Conservation (phyloP, 64 coral and sea anemone species). For the Porites australiensis region DNA sequence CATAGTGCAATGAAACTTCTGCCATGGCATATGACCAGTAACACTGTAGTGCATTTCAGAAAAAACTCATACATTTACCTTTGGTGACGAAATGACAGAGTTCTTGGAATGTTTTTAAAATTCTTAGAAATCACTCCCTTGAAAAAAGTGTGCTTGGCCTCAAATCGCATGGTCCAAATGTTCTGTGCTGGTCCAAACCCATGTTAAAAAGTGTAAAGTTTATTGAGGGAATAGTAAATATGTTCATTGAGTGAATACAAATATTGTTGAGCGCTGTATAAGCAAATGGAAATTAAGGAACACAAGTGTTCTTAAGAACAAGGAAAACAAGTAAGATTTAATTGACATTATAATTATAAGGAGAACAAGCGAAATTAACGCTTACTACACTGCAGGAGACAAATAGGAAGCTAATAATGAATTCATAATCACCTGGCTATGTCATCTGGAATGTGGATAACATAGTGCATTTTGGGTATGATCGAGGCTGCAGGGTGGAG, state of each 20-base stretch:
- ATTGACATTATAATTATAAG: too few species aligned
- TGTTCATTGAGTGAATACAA: too few species aligned
- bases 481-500: constrained; percentile 33
- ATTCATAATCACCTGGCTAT: constrained; percentile 14
- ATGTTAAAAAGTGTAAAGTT: neutral
- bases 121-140: constrained; percentile 51
- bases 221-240: too few species aligned
- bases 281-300: too few species aligned
- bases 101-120: constrained; percentile 68
- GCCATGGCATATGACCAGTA: neutral
- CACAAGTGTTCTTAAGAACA: too few species aligned
- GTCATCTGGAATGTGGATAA: constrained; percentile 49
- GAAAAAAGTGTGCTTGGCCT: constrained; percentile 61
- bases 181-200: constrained; percentile 68
- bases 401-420: neutral
- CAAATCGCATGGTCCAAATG: constrained; percentile 58
- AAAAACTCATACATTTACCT: constrained; percentile 10
- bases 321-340: too few species aligned
- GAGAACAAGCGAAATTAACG: too few species aligned
- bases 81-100: constrained; percentile 36
- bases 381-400: too few species aligned
- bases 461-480: constrained; percentile 45
- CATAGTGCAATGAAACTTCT: neutral
- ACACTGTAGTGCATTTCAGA: neutral
- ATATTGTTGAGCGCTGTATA: too few species aligned